These are phyloP conservation scores for Platanista minor DNA, from an alignment of 2,113 vertebrate genomes.

Conservation along the genomic window DNA sequence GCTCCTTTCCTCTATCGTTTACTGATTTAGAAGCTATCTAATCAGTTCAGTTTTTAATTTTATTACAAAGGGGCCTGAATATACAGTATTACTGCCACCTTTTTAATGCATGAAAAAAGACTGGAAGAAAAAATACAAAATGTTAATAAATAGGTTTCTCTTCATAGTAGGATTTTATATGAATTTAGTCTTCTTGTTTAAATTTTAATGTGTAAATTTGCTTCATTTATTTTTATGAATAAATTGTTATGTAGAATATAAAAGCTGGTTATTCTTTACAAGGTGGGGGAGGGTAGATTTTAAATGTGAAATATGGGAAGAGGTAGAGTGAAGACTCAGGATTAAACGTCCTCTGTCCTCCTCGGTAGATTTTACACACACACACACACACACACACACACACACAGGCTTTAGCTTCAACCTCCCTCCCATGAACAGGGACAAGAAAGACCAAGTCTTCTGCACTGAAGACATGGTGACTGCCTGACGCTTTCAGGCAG, in stretches of 20 bases:
- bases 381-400: neutral
- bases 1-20: neutral
- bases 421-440: neutral
- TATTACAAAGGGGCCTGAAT: neutral
- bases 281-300: neutral
- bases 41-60: neutral
- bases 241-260: neutral
- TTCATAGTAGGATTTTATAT: neutral
- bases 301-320: neutral
- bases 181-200: constrained; percentile 15
- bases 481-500: neutral
- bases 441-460: neutral
- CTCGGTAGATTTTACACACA: neutral
- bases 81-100: neutral
- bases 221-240: neutral
- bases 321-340: neutral
- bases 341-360: neutral
- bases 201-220: constrained; percentile 9
- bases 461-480: neutral
- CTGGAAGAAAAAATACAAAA: neutral
- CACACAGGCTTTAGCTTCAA: neutral
- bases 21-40: neutral
- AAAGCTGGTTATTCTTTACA: neutral
- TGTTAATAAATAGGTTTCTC: neutral
- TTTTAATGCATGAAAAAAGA: constrained; percentile 36